These are phyloP conservation scores for Cotesia chilonis DNA, from an alignment of 1,140 invertebrate species.

Conservation along the genomic window DNA sequence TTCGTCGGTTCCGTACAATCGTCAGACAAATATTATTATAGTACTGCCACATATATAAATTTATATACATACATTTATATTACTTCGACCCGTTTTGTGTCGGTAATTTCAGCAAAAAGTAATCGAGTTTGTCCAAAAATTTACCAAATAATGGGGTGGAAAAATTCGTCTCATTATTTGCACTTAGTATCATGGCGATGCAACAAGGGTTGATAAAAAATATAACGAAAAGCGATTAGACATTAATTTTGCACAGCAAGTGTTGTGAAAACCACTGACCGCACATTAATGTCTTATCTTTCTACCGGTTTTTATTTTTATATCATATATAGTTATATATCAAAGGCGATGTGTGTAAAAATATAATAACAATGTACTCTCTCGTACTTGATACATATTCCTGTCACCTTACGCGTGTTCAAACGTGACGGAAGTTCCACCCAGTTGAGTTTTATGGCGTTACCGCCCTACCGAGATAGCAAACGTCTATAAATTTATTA, in stretches of 20 bases:
- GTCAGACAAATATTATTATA: conserved; percentile 16
- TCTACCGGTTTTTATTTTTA: no score
- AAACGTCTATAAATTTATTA: conserved; percentile 30
- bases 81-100: no score
- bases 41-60: background rate
- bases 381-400: conserved; percentile 14
- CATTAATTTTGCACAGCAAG: no score
- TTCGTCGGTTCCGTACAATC: background rate
- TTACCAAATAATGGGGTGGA: conserved; percentile 3
- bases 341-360: background rate
- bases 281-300: no score
- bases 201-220: no score
- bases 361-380: background rate
- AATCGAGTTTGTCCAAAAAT: conserved; percentile 6
- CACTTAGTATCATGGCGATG: no score
- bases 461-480: conserved; percentile 31
- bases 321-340: background rate
- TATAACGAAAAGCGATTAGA: no score
- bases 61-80: background rate
- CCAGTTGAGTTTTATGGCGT: conserved; percentile 39
- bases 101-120: no score
- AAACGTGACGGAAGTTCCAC: conserved; percentile 37
- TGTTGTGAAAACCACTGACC: no score
- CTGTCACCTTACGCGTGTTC: conserved; percentile 23
- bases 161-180: conserved; percentile 2